Percentiles rank a stretch among this genome's conserved stretches.
Evolutionary conservation across 2,113 vertebrate genomes (phyloP).

Genomic region (Herpailurus yagouaroundi): DNA sequence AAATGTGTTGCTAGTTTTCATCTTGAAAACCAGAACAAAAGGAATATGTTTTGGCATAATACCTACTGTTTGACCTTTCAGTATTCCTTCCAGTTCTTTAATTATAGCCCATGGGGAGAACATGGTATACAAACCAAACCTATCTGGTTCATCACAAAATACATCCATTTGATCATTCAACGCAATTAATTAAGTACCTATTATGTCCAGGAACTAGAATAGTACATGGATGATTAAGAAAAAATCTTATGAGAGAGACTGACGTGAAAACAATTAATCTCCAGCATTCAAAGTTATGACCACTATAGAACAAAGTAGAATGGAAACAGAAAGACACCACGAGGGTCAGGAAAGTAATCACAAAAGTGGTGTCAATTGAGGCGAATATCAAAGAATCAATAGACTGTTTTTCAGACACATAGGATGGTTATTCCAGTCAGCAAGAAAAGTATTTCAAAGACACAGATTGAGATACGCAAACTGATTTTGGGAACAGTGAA

Average conservation of each 20-base stretch:
- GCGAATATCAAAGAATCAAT: background rate
- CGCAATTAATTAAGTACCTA: background rate
- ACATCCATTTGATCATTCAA: background rate
- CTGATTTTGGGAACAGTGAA: background rate
- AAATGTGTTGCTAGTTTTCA: background rate
- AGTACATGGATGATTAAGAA: background rate
- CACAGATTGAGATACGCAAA: background rate
- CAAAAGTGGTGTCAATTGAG: background rate
- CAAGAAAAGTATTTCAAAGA: background rate
- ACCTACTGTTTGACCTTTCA: background rate
- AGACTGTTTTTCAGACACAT: background rate
- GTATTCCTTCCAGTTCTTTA: conserved; percentile 26
- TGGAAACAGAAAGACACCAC: background rate
- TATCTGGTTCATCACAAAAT: background rate
- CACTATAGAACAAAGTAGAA: background rate
- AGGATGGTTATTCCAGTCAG: background rate
- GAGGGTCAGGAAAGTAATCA: background rate
- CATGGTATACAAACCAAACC: background rate
- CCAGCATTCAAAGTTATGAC: background rate
- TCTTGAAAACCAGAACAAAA: conserved; percentile 1
- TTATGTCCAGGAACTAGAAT: background rate
- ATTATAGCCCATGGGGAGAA: background rate
- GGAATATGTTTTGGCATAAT: background rate
- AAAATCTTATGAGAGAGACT: background rate
- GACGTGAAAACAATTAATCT: background rate